These are phyloP conservation scores for Stictocephala bisonia DNA, from an alignment of 2,888 invertebrate genomes.

Conservation along the genomic window DNA sequence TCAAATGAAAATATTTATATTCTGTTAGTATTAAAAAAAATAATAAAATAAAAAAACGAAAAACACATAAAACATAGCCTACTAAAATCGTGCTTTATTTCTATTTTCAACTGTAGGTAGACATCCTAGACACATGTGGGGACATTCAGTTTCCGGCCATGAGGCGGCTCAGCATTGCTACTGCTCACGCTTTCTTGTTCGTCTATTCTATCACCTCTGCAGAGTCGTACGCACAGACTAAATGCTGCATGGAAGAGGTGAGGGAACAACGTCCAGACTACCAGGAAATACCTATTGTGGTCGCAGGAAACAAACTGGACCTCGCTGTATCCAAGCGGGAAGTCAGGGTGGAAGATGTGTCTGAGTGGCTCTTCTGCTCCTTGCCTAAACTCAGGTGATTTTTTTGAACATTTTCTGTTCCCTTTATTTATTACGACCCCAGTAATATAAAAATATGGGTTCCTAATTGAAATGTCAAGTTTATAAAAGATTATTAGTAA, in stretches of 20 bases:
- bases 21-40: no score
- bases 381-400: conserved; percentile 75
- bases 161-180: conserved; percentile 86
- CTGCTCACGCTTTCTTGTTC: conserved; percentile 88
- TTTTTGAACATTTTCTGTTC: not conserved
- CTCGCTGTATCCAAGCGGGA: conserved; percentile 76
- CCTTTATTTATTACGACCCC: no score
- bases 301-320: conserved; percentile 89
- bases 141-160: conserved; percentile 92
- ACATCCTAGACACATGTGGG: conserved; percentile 85
- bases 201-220: conserved; percentile 85
- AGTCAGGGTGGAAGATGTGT: conserved; percentile 81
- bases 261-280: conserved; percentile 82
- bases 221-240: conserved; percentile 78
- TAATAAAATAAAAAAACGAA: no score
- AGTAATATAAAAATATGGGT: no score
- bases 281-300: conserved; percentile 85
- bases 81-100: no score
- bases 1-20: no score
- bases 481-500: no score
- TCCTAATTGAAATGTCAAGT: no score
- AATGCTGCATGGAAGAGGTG: conserved; percentile 84
- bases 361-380: conserved; percentile 84
- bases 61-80: no score
- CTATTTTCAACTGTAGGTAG: no score